Evolutionary conservation across 2,888 invertebrate genomes (phyloP).

Genomic region (Apotomis capreana): DNA sequence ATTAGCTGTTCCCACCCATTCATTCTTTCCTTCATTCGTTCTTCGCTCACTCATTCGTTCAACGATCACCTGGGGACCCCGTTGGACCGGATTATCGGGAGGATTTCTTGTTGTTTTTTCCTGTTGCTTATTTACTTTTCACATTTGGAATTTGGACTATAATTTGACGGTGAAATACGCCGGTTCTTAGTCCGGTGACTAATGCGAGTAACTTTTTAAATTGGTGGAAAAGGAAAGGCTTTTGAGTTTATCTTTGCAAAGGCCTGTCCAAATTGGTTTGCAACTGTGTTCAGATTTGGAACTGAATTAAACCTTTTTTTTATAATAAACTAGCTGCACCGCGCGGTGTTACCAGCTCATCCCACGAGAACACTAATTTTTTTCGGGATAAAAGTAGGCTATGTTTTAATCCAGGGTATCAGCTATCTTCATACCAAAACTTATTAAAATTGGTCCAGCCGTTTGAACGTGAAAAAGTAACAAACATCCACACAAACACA

Average conservation of each 20-base stretch:
- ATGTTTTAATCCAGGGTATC: too few relatives aligned
- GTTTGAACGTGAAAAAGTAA: too few relatives aligned
- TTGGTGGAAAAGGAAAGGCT: conserved; percentile 22
- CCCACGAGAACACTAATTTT: too few relatives aligned
- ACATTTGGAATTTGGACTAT: conserved; percentile 35
- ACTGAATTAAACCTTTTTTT: too few relatives aligned
- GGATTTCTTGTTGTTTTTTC: conserved; percentile 57
- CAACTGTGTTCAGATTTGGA: too few relatives aligned
- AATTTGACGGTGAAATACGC: conserved; percentile 38
- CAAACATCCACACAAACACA: too few relatives aligned
- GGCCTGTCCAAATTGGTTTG: neutral
- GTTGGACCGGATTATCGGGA: conserved; percentile 62
- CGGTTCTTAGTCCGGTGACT: conserved; percentile 25
- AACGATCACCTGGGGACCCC: conserved; percentile 75
- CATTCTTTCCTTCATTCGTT: conserved; percentile 65
- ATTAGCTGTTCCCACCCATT: conserved; percentile 69
- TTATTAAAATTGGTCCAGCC: too few relatives aligned
- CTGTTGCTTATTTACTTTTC: conserved; percentile 46
- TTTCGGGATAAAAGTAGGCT: too few relatives aligned
- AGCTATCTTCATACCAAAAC: too few relatives aligned
- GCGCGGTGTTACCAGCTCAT: too few relatives aligned
- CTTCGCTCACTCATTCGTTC: conserved; percentile 57
- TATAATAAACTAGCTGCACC: too few relatives aligned
- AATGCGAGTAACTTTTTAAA: conserved; percentile 38
- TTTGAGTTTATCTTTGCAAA: conserved; percentile 9